Evolutionary conservation across 2,797 vertebrate species (phyloP).

Genomic region (Danio aesculapii): DNA sequence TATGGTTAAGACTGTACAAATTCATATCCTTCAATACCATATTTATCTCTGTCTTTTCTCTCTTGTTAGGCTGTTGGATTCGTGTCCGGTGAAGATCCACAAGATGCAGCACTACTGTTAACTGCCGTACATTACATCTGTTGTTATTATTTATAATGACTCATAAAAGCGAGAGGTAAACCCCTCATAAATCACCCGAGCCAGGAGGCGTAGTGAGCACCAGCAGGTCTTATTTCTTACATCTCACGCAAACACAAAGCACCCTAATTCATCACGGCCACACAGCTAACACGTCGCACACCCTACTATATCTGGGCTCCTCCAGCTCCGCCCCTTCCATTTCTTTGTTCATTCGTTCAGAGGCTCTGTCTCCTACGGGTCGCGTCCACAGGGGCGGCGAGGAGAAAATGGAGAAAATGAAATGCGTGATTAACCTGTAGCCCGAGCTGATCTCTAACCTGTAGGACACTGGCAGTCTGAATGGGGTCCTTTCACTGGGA

Average conservation of each 20-base stretch:
- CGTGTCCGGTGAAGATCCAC: constrained; percentile 22
- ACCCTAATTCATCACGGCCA: constrained; percentile 62
- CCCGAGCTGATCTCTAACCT: constrained; percentile 54
- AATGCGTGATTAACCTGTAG: constrained; percentile 62
- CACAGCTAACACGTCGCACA: constrained; percentile 35
- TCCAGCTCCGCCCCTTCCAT: constrained; percentile 44
- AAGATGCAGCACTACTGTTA: constrained; percentile 43
- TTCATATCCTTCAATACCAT: background rate
- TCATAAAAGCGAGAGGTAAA: constrained; percentile 64
- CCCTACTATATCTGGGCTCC: constrained; percentile 47
- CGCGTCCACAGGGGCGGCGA: constrained; percentile 28
- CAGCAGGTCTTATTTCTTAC: constrained; percentile 64
- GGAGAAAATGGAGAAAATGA: constrained; percentile 60
- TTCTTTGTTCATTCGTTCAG: constrained; percentile 19
- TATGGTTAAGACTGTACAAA: background rate
- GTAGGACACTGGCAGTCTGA: constrained; percentile 50
- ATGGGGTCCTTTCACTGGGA: constrained; percentile 56
- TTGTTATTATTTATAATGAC: constrained; percentile 69
- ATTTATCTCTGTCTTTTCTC: background rate
- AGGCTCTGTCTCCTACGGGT: constrained; percentile 6
- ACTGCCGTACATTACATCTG: constrained; percentile 57
- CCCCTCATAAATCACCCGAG: constrained; percentile 63
- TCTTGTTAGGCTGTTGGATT: constrained; percentile 24
- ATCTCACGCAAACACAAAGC: constrained; percentile 64
- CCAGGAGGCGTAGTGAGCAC: constrained; percentile 51